phyloP scores from a whole-genome alignment of 2,888 invertebrate genomes.

The Clusia tigrina region DNA sequence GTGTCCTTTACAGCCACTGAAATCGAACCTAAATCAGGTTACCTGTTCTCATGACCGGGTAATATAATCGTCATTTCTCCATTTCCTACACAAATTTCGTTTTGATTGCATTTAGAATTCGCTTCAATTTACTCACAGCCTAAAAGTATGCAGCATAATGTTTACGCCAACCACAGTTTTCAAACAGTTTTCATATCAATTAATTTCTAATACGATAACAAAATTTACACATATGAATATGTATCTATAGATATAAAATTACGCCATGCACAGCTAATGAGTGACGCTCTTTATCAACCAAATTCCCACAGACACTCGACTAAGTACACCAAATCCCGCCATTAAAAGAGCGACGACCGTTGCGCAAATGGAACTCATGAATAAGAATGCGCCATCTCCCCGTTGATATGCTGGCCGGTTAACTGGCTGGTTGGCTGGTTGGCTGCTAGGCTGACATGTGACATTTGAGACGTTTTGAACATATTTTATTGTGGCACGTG shows the following conservation, averaged over 20 bases:
- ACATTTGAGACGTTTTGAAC: neutral
- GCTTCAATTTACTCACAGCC: neutral
- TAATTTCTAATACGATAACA: neutral
- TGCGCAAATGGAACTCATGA: neutral
- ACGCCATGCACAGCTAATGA: neutral
- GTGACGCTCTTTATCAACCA: neutral
- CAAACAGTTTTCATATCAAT: too few species aligned
- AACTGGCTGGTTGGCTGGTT: too few species aligned
- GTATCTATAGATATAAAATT: neutral
- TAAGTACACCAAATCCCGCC: neutral
- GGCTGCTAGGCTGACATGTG: too few species aligned
- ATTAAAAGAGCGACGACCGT: neutral
- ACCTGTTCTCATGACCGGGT: too few species aligned
- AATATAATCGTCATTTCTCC: too few species aligned
- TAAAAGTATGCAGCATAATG: neutral
- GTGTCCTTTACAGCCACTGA: too few species aligned
- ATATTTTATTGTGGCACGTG: slow-evolving; percentile 7
- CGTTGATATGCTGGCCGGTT: neutral
- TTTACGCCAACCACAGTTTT: neutral
- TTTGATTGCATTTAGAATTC: too few species aligned
- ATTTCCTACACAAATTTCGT: too few species aligned
- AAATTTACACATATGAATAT: neutral
- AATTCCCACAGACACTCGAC: neutral
- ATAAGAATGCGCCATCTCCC: neutral
- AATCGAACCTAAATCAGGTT: too few species aligned